These are phyloP conservation scores for Ateles fusciceps DNA, from an alignment of 2,797 vertebrate genomes.

Conservation along the genomic window DNA sequence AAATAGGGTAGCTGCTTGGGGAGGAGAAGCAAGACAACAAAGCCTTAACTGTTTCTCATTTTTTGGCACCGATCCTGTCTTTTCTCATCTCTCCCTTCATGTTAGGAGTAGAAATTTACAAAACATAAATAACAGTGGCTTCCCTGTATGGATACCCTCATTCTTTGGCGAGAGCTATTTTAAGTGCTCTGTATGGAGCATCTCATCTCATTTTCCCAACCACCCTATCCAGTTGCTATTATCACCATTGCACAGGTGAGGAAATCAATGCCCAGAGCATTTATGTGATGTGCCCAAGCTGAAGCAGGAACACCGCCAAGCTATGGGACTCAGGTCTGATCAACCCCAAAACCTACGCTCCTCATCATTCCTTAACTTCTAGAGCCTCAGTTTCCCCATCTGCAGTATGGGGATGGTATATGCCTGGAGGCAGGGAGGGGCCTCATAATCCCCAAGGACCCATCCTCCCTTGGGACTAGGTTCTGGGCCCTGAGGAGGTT, in stretches of 20 bases:
- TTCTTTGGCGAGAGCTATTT: background rate
- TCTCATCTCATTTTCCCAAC: background rate
- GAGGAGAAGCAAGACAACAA: background rate
- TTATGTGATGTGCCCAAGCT: background rate
- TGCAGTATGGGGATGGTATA: background rate
- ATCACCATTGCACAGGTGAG: background rate
- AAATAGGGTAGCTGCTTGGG: background rate
- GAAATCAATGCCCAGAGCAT: background rate
- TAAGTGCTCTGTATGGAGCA: background rate
- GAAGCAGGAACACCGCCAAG: background rate
- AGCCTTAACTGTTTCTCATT: background rate
- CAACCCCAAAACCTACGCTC: background rate
- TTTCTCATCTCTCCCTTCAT: background rate
- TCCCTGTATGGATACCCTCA: background rate
- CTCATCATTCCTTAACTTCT: background rate
- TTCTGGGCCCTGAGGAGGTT: background rate
- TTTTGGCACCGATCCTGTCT: background rate
- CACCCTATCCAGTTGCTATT: background rate
- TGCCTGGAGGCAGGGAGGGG: background rate
- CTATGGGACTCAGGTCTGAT: background rate
- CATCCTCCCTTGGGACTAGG: background rate
- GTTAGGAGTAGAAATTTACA: background rate
- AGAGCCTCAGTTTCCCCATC: background rate
- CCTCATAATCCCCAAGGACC: background rate
- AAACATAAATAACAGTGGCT: background rate